Evolutionary conservation across 2,888 invertebrate genomes (phyloP), one percentile per base, ranked within the genome.

Genomic region (Plagodis dolabraria): DNA sequence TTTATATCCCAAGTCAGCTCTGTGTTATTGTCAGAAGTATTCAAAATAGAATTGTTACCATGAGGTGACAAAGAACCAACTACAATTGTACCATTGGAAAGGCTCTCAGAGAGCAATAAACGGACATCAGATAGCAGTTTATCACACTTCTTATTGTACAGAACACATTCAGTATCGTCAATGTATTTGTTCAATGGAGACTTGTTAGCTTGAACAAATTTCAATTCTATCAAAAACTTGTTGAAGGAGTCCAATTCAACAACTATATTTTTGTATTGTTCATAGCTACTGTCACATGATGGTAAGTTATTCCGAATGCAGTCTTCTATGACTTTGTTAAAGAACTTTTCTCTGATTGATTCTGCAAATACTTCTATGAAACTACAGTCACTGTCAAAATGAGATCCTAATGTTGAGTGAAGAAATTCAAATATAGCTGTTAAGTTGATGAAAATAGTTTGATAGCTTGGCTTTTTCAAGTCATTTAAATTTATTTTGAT

Each of bases 401-500:
- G 85, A 0, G 83, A 82, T 0, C 91, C 92, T 2, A 93, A 71
- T 0, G 90, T 90, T 9, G 89, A 86, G 47, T 92, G 86, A 0
- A 93, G 71, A 59, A 92, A 93, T 64, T 92, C 93, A 80, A 93
- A 93, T 48, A 92, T 82, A 4, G 88, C 89, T 4, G 85, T 90
- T 47, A 93, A 72, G 73, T 93, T 92, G 60, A 85, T 90, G 40
- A 93, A 89, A 44, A 92, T 84, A 1, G 87, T 87, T 72, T 87
- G 89, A 50, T 87, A 87, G 57, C 80, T 87, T 0, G 93, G 92
- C 49, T 81, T 84, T 0, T 79, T 82, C 0, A 64, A 52, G 43
- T 92, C 85, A 51, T 82, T 82, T 6, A 87, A 64, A 67, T 85
- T 77, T 45, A 92, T 86, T 74, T 86, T 91, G 5, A 93, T 91